phyloP scores from a whole-genome alignment of 2,797 vertebrate species.

The Astyanax mexicanus region DNA sequence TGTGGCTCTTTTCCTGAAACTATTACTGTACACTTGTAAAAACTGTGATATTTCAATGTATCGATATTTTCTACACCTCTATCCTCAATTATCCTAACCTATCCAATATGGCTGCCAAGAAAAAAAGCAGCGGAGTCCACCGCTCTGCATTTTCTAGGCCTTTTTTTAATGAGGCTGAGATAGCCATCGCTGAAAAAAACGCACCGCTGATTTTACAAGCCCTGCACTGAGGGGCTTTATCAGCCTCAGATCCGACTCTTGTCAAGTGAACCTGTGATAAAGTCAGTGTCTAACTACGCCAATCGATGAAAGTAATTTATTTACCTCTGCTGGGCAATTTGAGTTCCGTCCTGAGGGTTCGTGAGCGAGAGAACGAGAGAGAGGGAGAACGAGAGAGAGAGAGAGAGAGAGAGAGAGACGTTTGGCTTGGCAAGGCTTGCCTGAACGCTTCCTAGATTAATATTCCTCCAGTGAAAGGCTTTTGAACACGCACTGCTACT shows the following conservation, averaged over 20 bases:
- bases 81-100: too few relatives aligned
- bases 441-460: constrained; percentile 80
- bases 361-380: constrained; percentile 41
- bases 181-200: constrained; percentile 64
- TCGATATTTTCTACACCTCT: too few relatives aligned
- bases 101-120: too few relatives aligned
- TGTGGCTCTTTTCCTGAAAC: too few relatives aligned
- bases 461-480: constrained; percentile 75
- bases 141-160: constrained; percentile 45
- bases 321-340: constrained; percentile 79
- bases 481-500: constrained; percentile 70
- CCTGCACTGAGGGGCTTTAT: constrained; percentile 61
- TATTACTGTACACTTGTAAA: too few relatives aligned
- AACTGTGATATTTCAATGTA: too few relatives aligned
- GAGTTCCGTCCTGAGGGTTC: constrained; percentile 71
- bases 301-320: constrained; percentile 86
- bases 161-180: constrained; percentile 74
- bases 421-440: constrained; percentile 54
- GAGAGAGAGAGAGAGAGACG: constrained; percentile 39
- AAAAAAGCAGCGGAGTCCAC: constrained; percentile 48
- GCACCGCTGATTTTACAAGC: constrained; percentile 62
- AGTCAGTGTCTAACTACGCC: constrained; percentile 80
- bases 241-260: constrained; percentile 77
- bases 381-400: constrained; percentile 22
- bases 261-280: constrained; percentile 83